These are phyloP conservation scores for Nesidiocoris tenuis DNA, from an alignment of 2,888 invertebrate species.

Conservation along the genomic window DNA sequence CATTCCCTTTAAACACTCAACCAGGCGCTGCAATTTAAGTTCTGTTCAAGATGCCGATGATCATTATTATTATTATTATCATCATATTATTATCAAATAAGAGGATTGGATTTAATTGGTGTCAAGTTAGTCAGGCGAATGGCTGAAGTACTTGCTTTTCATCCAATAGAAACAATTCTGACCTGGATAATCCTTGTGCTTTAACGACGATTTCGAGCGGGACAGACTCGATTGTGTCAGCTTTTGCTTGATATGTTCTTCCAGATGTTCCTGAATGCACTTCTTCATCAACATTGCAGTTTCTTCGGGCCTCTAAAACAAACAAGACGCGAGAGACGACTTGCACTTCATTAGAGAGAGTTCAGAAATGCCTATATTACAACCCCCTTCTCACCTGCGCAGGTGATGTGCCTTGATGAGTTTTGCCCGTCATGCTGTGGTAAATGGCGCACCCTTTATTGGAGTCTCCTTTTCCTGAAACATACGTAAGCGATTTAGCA, in stretches of 20 bases:
- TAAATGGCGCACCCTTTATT: slow-evolving; percentile 34
- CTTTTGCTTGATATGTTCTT: slow-evolving; percentile 50
- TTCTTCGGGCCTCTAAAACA: slow-evolving; percentile 37
- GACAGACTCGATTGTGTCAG: slow-evolving; percentile 46
- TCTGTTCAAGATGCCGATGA: too few relatives aligned
- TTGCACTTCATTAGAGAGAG: too few relatives aligned
- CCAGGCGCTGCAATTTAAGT: too few relatives aligned
- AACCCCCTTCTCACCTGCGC: slow-evolving; percentile 25
- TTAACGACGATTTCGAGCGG: slow-evolving; percentile 39
- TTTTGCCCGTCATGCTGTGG: slow-evolving; percentile 39
- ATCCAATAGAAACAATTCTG: too few relatives aligned
- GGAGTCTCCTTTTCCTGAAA: slow-evolving; percentile 24
- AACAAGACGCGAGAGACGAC: background rate
- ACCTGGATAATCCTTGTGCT: slow-evolving; percentile 45
- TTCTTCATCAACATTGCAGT: slow-evolving; percentile 44
- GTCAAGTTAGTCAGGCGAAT: too few relatives aligned
- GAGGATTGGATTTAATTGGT: too few relatives aligned
- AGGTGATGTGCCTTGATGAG: slow-evolving; percentile 19
- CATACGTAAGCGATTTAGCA: too few relatives aligned
- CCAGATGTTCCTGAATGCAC: slow-evolving; percentile 49
- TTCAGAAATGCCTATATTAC: too few relatives aligned
- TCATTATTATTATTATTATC: too few relatives aligned
- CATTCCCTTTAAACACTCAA: too few relatives aligned
- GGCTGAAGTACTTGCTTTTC: too few relatives aligned
- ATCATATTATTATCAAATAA: too few relatives aligned